Conservation (phyloP, 1,140 invertebrate genomes). For the Vanessa atalanta region DNA sequence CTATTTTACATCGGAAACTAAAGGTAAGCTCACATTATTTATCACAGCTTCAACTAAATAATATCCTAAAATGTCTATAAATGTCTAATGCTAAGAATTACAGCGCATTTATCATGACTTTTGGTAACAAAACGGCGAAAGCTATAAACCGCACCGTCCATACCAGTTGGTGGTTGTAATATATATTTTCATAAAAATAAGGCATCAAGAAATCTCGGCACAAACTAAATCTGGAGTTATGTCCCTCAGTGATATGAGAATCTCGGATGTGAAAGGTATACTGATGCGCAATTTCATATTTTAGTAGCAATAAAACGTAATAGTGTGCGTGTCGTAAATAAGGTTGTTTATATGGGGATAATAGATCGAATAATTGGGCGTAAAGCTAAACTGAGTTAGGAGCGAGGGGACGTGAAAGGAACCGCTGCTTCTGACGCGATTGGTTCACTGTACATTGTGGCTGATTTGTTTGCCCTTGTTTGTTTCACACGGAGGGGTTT, state of each 20-base stretch:
- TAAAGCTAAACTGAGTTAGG: constrained; percentile 54
- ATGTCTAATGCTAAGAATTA: constrained; percentile 22
- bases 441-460: constrained; percentile 50
- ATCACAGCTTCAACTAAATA: background rate
- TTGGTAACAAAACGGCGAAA: constrained; percentile 56
- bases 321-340: constrained; percentile 66
- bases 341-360: constrained; percentile 65
- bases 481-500: constrained; percentile 44
- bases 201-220: constrained; percentile 53
- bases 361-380: constrained; percentile 72
- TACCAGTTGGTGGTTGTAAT: constrained; percentile 40
- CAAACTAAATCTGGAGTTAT: constrained; percentile 70
- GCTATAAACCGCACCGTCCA: constrained; percentile 63
- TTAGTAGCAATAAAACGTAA: constrained; percentile 70
- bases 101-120: constrained; percentile 32
- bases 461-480: constrained; percentile 37
- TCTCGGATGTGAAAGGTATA: constrained; percentile 67
- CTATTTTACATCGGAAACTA: too few species aligned
- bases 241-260: constrained; percentile 55
- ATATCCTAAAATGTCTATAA: constrained; percentile 15
- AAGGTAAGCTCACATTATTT: background rate
- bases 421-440: constrained; percentile 45
- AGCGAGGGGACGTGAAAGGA: constrained; percentile 45
- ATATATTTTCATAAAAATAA: constrained; percentile 68
- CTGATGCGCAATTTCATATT: constrained; percentile 73